phyloP scores from a whole-genome alignment of 2,888 invertebrate species.

The Himalopsyche kuldschensis region DNA sequence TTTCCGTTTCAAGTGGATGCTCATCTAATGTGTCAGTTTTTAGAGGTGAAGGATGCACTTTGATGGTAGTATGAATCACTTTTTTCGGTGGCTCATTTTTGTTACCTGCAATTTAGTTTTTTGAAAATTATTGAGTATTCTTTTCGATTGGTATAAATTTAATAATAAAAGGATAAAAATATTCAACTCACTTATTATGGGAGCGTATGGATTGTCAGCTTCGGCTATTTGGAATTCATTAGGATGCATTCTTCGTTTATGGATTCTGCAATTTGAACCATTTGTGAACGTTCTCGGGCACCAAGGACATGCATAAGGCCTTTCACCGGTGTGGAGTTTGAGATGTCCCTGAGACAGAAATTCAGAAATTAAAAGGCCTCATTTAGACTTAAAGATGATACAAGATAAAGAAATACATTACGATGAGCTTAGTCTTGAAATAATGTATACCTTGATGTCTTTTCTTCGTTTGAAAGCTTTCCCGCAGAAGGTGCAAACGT shows the following conservation, averaged over 20 bases:
- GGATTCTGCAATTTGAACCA: conserved; percentile 44
- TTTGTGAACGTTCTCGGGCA: conserved; percentile 44
- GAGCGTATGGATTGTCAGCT: conserved; percentile 31
- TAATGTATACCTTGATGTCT: conserved; percentile 38
- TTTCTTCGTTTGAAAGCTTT: conserved; percentile 43
- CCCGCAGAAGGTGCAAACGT: conserved; percentile 43
- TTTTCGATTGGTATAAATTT: too few relatives aligned
- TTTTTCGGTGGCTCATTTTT: conserved; percentile 30
- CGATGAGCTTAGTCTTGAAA: too few relatives aligned
- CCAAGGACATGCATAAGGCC: conserved; percentile 44
- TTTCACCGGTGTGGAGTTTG: conserved; percentile 43
- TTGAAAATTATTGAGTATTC: not conserved
- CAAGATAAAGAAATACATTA: too few relatives aligned
- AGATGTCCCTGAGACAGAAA: conserved; percentile 42
- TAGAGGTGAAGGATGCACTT: not conserved
- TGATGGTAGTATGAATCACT: conserved; percentile 34
- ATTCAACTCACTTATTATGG: conserved; percentile 13
- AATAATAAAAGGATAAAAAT: not conserved
- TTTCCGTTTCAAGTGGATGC: not conserved
- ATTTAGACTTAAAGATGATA: not conserved
- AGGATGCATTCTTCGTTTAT: conserved; percentile 44
- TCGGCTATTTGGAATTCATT: conserved; percentile 35
- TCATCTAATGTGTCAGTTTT: not conserved
- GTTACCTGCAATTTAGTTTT: conserved; percentile 3
- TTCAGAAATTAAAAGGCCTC: not conserved